phyloP scores from a whole-genome alignment of 2,113 vertebrate species.

The Stictonetta naevosa region DNA sequence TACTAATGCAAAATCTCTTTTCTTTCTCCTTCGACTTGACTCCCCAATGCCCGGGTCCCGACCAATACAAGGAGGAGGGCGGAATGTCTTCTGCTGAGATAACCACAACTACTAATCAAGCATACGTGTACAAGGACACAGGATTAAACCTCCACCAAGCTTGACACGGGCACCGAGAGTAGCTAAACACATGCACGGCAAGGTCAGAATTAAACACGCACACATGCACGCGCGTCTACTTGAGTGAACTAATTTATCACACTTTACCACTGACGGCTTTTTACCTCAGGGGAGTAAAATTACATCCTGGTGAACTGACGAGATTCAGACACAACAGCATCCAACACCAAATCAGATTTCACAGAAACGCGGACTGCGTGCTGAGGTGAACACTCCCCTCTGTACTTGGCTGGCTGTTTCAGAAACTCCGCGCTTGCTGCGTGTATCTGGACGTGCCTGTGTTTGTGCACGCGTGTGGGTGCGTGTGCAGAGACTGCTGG shows the following conservation, averaged over 20 bases:
- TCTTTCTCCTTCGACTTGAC: conserved; percentile 88
- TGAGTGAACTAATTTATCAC: conserved; percentile 82
- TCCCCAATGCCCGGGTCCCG: conserved; percentile 86
- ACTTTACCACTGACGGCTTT: conserved; percentile 80
- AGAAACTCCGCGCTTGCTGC: rapidly evolving
- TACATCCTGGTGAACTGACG: conserved; percentile 72
- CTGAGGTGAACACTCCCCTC: not conserved
- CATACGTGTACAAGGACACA: conserved; percentile 88
- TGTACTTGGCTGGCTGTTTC: not conserved
- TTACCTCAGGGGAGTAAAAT: conserved; percentile 79
- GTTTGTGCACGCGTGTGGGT: rapidly evolving
- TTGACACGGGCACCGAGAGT: conserved; percentile 82
- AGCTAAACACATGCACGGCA: conserved; percentile 79
- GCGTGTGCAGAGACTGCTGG: rapidly evolving
- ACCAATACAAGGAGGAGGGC: conserved; percentile 88
- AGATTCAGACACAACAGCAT: conserved; percentile 64
- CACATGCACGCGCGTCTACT: conserved; percentile 66
- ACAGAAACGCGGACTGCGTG: not conserved
- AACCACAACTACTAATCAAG: conserved; percentile 96
- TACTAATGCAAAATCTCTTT: conserved; percentile 91
- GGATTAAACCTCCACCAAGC: conserved; percentile 91
- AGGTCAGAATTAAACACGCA: conserved; percentile 78
- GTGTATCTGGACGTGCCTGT: rapidly evolving
- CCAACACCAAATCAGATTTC: conserved; percentile 55
- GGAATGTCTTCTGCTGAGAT: conserved; percentile 90